These are phyloP conservation scores for Tortrix viridana DNA, from an alignment of 2,888 invertebrate genomes.

Conservation along the genomic window DNA sequence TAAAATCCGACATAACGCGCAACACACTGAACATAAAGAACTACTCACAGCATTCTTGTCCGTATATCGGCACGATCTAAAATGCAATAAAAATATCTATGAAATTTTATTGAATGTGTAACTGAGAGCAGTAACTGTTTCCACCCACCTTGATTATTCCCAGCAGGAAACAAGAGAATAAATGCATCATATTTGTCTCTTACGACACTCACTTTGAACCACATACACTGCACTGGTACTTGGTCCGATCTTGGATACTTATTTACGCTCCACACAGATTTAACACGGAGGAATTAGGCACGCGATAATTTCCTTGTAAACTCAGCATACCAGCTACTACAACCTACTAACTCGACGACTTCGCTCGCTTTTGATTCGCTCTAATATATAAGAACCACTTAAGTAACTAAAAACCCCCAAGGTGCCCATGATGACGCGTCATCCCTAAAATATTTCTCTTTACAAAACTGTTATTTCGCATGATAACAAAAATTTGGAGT, in stretches of 20 bases:
- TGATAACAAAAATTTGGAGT: constrained; percentile 18
- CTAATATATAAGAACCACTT: constrained; percentile 17
- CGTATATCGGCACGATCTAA: constrained; percentile 55
- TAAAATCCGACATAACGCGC: too few species aligned
- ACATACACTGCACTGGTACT: constrained; percentile 54
- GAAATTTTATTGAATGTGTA: background rate
- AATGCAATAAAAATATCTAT: constrained; percentile 41
- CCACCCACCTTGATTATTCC: constrained; percentile 58
- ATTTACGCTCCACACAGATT: constrained; percentile 60
- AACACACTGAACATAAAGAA: too few species aligned
- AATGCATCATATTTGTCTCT: constrained; percentile 31
- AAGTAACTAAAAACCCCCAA: too few species aligned
- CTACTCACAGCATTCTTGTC: constrained; percentile 60
- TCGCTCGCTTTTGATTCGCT: constrained; percentile 10
- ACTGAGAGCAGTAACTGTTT: constrained; percentile 24
- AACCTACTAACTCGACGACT: constrained; percentile 41
- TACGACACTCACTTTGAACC: constrained; percentile 52
- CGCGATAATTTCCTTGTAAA: constrained; percentile 70
- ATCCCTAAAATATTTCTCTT: too few species aligned
- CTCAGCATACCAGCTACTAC: constrained; percentile 52
- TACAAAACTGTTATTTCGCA: constrained; percentile 11
- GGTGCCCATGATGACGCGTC: too few species aligned
- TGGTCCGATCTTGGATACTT: constrained; percentile 49
- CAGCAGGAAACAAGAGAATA: constrained; percentile 36
- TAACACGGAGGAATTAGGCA: constrained; percentile 66